Base-by-base conservation (phyloP, 1,140 invertebrate species). In the Chironomus tepperi region DNA sequence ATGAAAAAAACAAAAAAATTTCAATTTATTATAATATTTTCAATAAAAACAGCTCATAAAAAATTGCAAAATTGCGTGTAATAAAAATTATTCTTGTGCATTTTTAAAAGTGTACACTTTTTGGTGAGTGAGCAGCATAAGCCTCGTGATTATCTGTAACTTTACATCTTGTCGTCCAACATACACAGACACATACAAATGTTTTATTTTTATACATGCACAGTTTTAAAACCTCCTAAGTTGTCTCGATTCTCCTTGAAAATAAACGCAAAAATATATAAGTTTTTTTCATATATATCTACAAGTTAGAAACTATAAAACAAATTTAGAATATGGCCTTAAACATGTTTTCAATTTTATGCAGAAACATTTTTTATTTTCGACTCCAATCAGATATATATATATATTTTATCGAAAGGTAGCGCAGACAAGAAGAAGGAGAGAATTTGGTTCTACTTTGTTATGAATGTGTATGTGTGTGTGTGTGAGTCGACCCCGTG, bases 271-370 rank as follows among this genome's bases (percentile, higher is more conserved):
- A 57, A 12, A 57, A 12, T n/a, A 47, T 15, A 57, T 34, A 34
- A 2, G 5, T 34, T 2, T 34, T 34, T 34, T 34, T 34, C n/a
- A n/a, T n/a, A n/a, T n/a, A n/a, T n/a, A n/a, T 34, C 24, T 34
- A 34, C 24, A 34, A 34, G 24, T 34, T 34, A 15, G n/a, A 57
- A 57, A 57, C 47, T 57, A 57, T 57, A 5, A n/a, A 57, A n/a
- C 47, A 57, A 57, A 57, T 57, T 57, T 57, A 57, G 47, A 57
- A 15, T 57, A 57, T 57, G 47, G 47, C 47, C 47, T 57, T 57
- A 57, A 57, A 57, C 47, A 57, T 57, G 47, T 57, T 57, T 34
- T 34, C 24, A 34, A 34, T 34, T 34, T 57, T n/a, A 57, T 57
- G 47, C 47, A 57, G 47, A 12, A 57, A 57, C 47, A 57, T n/a